Evolutionary conservation across 2,113 vertebrate species (phyloP), one percentile per base, ranked within the genome.

Genomic region (Tonatia bakeri): DNA sequence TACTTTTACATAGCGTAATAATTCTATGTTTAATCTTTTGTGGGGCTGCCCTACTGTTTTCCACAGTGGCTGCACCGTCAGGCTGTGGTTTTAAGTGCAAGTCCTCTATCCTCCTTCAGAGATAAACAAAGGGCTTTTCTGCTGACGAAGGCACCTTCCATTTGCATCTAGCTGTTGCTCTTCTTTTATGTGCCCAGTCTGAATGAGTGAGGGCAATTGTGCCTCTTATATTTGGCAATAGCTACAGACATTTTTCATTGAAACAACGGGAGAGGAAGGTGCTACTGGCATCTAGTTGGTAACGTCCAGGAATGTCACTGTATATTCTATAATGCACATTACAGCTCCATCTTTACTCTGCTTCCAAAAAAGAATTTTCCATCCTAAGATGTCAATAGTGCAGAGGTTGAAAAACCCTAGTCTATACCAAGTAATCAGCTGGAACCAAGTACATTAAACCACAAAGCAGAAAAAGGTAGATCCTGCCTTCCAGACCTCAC

Each of bases 301-400:
- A 11, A 43, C 47, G 19, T 10, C 31, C 26, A n/a, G 47, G n/a
- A 9, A 15, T 47, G 24, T 36, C 50, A 17, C 24, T 72, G 24
- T 43, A n/a, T 83, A 43, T 26, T 59, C 19, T 72, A 0, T 36
- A 61, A 77, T 14, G 28, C 16, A 64, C 19, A 70, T 19, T 40
- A 26, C 1, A 22, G 15, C 1, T 38, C 38, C 1, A 22, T 16
- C 1, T 2, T n/a, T 8, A 14, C 31, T 9, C 13, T n/a, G 14
- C 19, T 40, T 22, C 19, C 92, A 72, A 14, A 59, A 22, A 59
- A 64, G 43, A 43, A 47, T 33, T 26, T 1, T 69, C 17, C 13
- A 1, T 45, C 54, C 17, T 40, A 65, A 52, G 50, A n/a, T 77
- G 52, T 47, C 67, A n/a, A 3, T 17, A 75, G 26, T 2, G 13